These are phyloP conservation scores for Enteromius treurensis DNA, from an alignment of 2,797 vertebrate species.

Conservation along the genomic window DNA sequence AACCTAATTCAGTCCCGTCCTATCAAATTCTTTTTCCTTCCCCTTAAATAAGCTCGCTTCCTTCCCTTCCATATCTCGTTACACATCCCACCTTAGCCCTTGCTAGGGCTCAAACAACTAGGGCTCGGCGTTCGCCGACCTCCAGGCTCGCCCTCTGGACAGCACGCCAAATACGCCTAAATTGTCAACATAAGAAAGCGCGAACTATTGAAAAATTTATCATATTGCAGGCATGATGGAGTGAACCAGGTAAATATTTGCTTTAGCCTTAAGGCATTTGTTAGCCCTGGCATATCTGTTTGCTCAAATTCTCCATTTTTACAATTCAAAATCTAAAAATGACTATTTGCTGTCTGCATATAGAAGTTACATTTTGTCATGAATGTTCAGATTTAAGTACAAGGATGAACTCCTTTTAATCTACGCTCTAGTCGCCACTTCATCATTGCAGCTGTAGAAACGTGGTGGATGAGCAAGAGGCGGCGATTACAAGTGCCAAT, in stretches of 20 bases:
- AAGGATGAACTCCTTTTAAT: not conserved
- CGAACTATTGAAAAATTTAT: not conserved
- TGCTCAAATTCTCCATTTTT: not conserved
- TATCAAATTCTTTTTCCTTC: too few species aligned
- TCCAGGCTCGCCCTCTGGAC: too few species aligned
- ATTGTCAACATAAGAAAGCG: too few species aligned
- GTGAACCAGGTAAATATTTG: not conserved
- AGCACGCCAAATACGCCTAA: too few species aligned
- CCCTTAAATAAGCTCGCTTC: too few species aligned
- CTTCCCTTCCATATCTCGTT: too few species aligned
- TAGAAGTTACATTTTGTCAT: not conserved
- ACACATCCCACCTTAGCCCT: too few species aligned
- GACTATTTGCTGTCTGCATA: not conserved
- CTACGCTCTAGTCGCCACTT: not conserved
- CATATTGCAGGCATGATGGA: not conserved
- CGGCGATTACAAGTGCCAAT: not conserved
- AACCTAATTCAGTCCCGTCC: too few species aligned
- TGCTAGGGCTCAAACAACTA: too few species aligned
- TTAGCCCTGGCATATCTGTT: not conserved
- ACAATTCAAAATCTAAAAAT: not conserved
- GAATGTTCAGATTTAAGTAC: not conserved
- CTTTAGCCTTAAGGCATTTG: conserved; percentile 5
- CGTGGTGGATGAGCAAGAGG: not conserved
- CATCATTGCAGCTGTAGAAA: conserved; percentile 6
- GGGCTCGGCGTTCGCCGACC: too few species aligned